A percentile compares a stretch with the other conserved stretches of the same genome.
These are phyloP conservation scores for Micromesistius poutassou DNA, from an alignment of 2,797 vertebrate genomes.

Conservation along the genomic window DNA sequence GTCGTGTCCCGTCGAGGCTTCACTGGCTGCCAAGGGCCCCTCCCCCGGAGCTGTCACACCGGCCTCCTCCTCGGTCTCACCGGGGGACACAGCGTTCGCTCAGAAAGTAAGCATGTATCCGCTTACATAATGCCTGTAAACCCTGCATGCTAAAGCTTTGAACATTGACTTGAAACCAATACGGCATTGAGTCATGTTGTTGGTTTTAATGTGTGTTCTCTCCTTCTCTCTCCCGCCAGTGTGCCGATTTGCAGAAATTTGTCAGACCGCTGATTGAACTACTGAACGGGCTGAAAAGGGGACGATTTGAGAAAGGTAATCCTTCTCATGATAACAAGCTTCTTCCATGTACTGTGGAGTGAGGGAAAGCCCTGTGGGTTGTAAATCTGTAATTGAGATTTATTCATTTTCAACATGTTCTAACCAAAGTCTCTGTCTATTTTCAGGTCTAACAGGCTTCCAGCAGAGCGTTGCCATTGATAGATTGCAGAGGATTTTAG, in stretches of 20 bases:
- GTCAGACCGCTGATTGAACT: conserved; percentile 78
- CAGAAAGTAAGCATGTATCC: conserved; percentile 76
- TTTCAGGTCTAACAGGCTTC: conserved; percentile 82
- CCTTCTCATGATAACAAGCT: not conserved
- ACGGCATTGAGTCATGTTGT: not conserved
- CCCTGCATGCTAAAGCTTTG: not conserved
- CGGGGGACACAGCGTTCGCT: conserved; percentile 81
- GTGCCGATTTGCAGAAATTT: conserved; percentile 80
- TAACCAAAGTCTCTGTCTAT: not conserved
- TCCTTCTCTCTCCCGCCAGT: conserved; percentile 62
- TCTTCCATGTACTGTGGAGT: not conserved
- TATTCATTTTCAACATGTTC: not conserved
- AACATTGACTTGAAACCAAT: not conserved
- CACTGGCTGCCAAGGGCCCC: conserved; percentile 15
- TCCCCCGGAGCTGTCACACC: conserved; percentile 19
- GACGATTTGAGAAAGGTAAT: conserved; percentile 83
- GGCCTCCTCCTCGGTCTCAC: conserved; percentile 52
- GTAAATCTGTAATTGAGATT: not conserved
- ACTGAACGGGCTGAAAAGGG: conserved; percentile 80
- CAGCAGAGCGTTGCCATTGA: conserved; percentile 90
- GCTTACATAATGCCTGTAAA: not conserved
- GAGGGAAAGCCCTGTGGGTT: not conserved
- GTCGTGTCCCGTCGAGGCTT: not conserved
- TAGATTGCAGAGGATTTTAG: conserved; percentile 85
- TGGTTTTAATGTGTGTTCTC: conserved; percentile 8